Evolutionary conservation across 1,140 invertebrate genomes (phyloP), one percentile per base, ranked within the genome.

Genomic region (Drosophila azteca): DNA sequence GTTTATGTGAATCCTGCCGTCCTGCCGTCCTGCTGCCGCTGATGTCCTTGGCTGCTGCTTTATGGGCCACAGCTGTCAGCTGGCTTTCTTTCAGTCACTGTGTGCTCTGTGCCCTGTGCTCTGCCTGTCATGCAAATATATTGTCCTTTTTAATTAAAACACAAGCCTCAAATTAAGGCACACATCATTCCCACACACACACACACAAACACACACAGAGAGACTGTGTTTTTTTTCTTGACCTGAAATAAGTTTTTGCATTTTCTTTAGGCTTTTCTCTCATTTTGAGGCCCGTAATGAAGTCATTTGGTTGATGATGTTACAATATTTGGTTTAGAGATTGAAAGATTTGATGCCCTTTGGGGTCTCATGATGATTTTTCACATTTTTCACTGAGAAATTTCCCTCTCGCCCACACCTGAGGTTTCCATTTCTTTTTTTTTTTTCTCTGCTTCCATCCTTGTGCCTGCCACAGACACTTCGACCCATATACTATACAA

Each of bases 121-220:
- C 54, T 66, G 54, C 63, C 64, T 69, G 72, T 76, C 79, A 87
- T 87, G 82, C 83, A 85, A 85, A 85, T 85, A 82, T 88, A 88
- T 87, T 88, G 75, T 87, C 62, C 78, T 82, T 87, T 87, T 87
- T 87, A 87, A 87, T 87, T 87, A 87, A 87, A 87, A 88, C 75
- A 88, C 82, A 88, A 82, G 83, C 57, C 75, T 88, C 85, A 87
- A 88, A 88, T 87, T 88, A 79, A 75, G 78, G 73, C 51, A n/a
- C 68, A 71, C 22, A 60, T 20, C n/a, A 58, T 26, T 26, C 39
- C 43, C 35, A 43, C 44, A 49, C 68, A 65, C 17, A 20, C 17
- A 20, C 17, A 20, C 17, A n/a, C n/a, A n/a, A n/a, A n/a, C n/a
- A n/a, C n/a, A n/a, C n/a, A n/a, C n/a, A n/a, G n/a, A n/a, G n/a